A percentile compares a stretch with the other conserved stretches of the same genome.
Evolutionary conservation across 2,113 vertebrate genomes (phyloP).

Genomic region (Synodontis membranacea): DNA sequence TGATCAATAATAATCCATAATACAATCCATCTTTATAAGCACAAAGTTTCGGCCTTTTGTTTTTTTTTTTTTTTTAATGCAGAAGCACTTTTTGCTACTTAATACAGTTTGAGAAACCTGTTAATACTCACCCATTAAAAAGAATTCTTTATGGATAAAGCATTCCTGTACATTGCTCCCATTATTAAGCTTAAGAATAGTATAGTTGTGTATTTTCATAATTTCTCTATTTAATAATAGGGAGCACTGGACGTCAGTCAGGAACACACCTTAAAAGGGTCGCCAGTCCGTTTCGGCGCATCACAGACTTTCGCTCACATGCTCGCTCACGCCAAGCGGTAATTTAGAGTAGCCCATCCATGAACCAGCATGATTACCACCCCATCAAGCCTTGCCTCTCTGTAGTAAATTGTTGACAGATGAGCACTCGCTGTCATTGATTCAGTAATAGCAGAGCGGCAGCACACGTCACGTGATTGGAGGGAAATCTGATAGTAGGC

Average conservation of each 20-base stretch:
- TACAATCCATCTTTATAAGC: neutral
- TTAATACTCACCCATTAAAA: neutral
- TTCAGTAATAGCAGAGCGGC: neutral
- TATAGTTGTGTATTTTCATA: no score
- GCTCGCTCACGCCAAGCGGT: neutral
- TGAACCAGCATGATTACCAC: constrained; percentile 8
- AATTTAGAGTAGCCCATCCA: neutral
- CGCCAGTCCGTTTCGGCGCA: neutral
- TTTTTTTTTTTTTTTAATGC: no score
- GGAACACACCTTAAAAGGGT: neutral
- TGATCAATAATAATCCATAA: neutral
- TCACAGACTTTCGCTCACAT: neutral
- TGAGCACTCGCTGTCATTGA: neutral
- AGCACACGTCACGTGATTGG: neutral
- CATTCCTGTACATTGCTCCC: neutral
- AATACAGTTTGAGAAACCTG: neutral
- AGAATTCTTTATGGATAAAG: neutral
- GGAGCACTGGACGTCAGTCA: neutral
- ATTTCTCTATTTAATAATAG: no score
- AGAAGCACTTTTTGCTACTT: neutral
- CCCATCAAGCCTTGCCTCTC: neutral
- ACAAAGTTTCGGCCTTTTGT: neutral
- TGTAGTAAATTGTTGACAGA: constrained; percentile 25
- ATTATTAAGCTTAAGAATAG: neutral
- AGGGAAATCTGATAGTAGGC: constrained; percentile 36